Conservation (phyloP, 2,797 vertebrate species). For the Pseudomugil tenellus region DNA sequence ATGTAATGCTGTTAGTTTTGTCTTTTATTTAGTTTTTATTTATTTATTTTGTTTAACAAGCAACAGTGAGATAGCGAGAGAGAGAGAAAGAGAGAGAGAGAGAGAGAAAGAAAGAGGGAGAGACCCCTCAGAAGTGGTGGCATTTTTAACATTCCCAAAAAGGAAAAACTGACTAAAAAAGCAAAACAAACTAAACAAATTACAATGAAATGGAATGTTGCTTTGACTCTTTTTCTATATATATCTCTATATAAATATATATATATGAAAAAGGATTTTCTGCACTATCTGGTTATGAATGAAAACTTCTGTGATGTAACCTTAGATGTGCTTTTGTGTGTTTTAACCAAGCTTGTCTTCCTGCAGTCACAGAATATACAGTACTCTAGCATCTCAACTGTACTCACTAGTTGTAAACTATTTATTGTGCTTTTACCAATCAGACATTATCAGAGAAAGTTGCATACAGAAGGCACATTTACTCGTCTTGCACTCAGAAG, state of each 20-base stretch:
- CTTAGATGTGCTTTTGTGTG: slow-evolving; percentile 93
- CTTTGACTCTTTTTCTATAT: slow-evolving; percentile 85
- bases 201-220: slow-evolving; percentile 85
- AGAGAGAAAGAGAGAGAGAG: slow-evolving; percentile 51
- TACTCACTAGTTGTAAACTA: slow-evolving; percentile 86
- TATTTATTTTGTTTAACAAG: slow-evolving; percentile 40
- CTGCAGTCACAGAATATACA: slow-evolving; percentile 88
- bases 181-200: slow-evolving; percentile 56
- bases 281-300: slow-evolving; percentile 93
- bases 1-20: slow-evolving; percentile 84
- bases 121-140: slow-evolving; percentile 82
- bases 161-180: slow-evolving; percentile 57
- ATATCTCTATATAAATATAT: slow-evolving; percentile 35
- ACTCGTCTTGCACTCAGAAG: slow-evolving; percentile 81
- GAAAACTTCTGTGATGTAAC: slow-evolving; percentile 90
- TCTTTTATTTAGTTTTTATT: slow-evolving; percentile 50
- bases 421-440: slow-evolving; percentile 87
- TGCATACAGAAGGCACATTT: slow-evolving; percentile 79
- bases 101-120: slow-evolving; percentile 55
- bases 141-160: slow-evolving; percentile 83
- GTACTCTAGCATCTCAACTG: slow-evolving; percentile 87
- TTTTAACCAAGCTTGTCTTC: slow-evolving; percentile 94
- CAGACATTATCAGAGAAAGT: slow-evolving; percentile 82
- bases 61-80: slow-evolving; percentile 54
- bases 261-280: slow-evolving; percentile 75